These are phyloP conservation scores for Riparia riparia DNA, from an alignment of 2,113 vertebrate genomes.

Conservation along the genomic window DNA sequence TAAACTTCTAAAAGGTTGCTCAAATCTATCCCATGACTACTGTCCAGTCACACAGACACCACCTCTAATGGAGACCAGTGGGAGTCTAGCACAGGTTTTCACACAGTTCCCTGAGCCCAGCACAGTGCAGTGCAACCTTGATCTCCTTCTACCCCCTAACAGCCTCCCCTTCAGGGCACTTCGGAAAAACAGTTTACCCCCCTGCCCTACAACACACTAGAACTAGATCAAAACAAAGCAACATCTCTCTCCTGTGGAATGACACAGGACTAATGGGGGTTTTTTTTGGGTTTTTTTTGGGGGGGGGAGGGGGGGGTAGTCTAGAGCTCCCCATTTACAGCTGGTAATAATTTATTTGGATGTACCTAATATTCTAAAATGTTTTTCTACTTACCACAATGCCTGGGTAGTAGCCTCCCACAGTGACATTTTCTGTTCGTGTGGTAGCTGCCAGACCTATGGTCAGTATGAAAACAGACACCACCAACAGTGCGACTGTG, in stretches of 20 bases:
- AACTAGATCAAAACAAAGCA: background rate
- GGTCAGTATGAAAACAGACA: conserved; percentile 85
- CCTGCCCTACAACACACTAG: background rate
- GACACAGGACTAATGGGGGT: background rate
- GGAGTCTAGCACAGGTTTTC: background rate
- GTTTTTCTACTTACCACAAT: conserved; percentile 86
- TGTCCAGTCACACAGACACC: background rate
- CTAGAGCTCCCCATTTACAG: background rate
- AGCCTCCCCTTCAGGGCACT: background rate
- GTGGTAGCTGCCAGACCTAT: conserved; percentile 89
- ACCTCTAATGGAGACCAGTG: background rate
- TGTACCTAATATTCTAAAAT: background rate
- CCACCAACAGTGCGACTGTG: conserved; percentile 81
- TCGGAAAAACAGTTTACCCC: background rate
- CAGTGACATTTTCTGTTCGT: conserved; percentile 88
- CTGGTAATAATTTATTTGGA: background rate
- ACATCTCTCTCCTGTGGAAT: background rate
- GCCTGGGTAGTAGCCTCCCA: conserved; percentile 92
- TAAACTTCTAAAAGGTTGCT: background rate
- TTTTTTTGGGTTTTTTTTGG: no score
- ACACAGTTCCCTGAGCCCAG: background rate
- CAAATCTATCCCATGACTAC: background rate
- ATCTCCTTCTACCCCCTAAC: background rate
- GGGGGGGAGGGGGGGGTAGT: no score
- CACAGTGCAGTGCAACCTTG: background rate